Evolutionary conservation across 2,113 vertebrate species (phyloP).

Genomic region (Tenrec ecaudatus): DNA sequence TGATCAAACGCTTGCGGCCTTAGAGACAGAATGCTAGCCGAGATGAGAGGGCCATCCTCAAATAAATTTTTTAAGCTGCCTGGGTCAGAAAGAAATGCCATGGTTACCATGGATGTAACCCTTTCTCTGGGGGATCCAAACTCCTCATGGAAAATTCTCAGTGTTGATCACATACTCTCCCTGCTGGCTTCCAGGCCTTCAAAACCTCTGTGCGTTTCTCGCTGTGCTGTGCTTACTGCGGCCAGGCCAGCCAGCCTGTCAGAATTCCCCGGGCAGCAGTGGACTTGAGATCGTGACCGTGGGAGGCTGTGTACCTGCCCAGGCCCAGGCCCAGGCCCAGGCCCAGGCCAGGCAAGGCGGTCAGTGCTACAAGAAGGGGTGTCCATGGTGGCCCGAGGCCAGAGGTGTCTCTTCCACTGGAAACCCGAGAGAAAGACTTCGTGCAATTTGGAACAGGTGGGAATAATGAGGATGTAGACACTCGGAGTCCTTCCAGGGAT

Average conservation of each 20-base stretch:
- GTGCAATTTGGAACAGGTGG: background rate
- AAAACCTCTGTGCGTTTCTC: background rate
- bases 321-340: too few relatives aligned
- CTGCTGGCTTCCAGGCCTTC: background rate
- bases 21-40: background rate
- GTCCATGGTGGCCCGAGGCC: background rate
- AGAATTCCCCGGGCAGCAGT: background rate
- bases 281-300: background rate
- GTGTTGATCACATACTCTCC: background rate
- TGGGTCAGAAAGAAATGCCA: conserved; percentile 20
- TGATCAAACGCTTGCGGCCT: background rate
- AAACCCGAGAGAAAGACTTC: background rate
- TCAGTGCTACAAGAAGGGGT: background rate
- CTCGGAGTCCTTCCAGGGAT: too few relatives aligned
- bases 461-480: background rate
- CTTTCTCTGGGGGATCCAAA: conserved; percentile 3
- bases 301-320: background rate
- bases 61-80: background rate
- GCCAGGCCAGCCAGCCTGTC: background rate
- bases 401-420: background rate
- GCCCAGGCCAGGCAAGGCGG: too few relatives aligned
- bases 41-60: background rate
- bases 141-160: background rate
- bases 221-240: background rate
- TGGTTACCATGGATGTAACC: background rate